phyloP scores from a whole-genome alignment of 2,797 vertebrate species.

The Labroides dimidiatus region DNA sequence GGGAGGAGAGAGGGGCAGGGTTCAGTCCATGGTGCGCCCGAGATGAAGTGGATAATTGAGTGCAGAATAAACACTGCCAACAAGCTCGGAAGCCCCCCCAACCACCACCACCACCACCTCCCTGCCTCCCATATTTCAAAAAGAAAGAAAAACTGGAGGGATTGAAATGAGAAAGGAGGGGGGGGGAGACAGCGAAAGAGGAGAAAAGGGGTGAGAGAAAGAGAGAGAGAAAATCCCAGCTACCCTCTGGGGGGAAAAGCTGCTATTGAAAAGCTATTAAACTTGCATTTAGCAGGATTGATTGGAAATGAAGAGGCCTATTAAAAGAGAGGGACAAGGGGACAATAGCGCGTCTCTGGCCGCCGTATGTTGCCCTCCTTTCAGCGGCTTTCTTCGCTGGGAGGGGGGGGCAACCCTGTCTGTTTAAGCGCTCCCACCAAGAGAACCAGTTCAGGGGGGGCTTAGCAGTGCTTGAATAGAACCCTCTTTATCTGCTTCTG shows the following conservation, averaged over 20 bases:
- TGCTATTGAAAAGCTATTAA: slow-evolving; percentile 91
- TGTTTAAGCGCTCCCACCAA: slow-evolving; percentile 86
- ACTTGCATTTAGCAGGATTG: slow-evolving; percentile 90
- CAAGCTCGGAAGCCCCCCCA: slow-evolving; percentile 71
- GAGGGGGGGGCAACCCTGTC: slow-evolving; percentile 70
- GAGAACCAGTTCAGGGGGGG: slow-evolving; percentile 78
- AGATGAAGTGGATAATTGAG: slow-evolving; percentile 89
- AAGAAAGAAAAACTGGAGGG: slow-evolving; percentile 58
- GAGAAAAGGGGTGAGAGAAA: slow-evolving; percentile 63
- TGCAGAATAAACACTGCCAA: slow-evolving; percentile 84
- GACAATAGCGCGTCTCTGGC: slow-evolving; percentile 86
- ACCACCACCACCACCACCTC: too few relatives aligned
- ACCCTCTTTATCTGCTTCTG: slow-evolving; percentile 81
- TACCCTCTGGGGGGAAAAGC: slow-evolving; percentile 81
- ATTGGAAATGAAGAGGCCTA: slow-evolving; percentile 90
- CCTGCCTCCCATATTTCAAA: slow-evolving; percentile 42
- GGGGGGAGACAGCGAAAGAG: slow-evolving; percentile 45
- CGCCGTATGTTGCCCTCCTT: slow-evolving; percentile 87
- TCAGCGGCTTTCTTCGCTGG: slow-evolving; percentile 76
- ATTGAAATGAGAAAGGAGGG: slow-evolving; percentile 59
- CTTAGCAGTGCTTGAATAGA: slow-evolving; percentile 83
- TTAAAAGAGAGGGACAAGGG: slow-evolving; percentile 86
- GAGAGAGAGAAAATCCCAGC: slow-evolving; percentile 79
- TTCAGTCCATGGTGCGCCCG: slow-evolving; percentile 62
- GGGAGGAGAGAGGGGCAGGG: slow-evolving; percentile 44